phyloP scores from a whole-genome alignment of 2,888 invertebrate genomes.

The Drosophila eohydei region DNA sequence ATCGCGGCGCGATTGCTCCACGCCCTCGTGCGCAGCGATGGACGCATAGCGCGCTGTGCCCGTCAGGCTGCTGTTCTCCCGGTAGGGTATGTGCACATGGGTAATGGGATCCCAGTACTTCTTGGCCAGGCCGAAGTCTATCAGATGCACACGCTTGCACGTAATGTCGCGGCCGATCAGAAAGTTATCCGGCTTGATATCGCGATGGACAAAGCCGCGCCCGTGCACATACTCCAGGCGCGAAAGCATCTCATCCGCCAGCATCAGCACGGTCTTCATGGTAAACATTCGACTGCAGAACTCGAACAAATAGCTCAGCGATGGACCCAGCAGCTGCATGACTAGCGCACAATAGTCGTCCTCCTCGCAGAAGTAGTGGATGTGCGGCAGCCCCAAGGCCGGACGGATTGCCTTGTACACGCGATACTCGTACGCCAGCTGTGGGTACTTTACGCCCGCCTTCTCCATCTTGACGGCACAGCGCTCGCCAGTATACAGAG shows the following conservation, averaged over 20 bases:
- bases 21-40: constrained; percentile 98
- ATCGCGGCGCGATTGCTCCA: constrained; percentile 98
- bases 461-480: constrained; percentile 99
- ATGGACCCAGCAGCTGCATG: constrained; percentile 98
- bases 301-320: constrained; percentile 98
- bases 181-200: constrained; percentile 98
- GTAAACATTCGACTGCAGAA: constrained; percentile 98
- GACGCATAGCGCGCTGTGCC: constrained; percentile 92
- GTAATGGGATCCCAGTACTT: constrained; percentile 97
- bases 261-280: constrained; percentile 97
- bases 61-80: constrained; percentile 99
- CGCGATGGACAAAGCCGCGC: constrained; percentile 98
- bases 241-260: constrained; percentile 97
- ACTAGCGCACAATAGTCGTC: constrained; percentile 99
- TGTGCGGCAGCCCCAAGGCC: constrained; percentile 96
- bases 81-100: constrained; percentile 97
- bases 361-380: constrained; percentile 98
- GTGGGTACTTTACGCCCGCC: constrained; percentile 97
- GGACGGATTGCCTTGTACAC: constrained; percentile 99
- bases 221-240: constrained; percentile 98
- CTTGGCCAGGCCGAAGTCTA: constrained; percentile 99
- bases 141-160: constrained; percentile 98
- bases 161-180: constrained; percentile 97
- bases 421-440: constrained; percentile 98
- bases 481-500: constrained; percentile 95